Percentiles rank a stretch among this genome's conserved stretches.
phyloP scores from a whole-genome alignment of 1,140 invertebrate genomes.

The Nixonia krombeini region DNA sequence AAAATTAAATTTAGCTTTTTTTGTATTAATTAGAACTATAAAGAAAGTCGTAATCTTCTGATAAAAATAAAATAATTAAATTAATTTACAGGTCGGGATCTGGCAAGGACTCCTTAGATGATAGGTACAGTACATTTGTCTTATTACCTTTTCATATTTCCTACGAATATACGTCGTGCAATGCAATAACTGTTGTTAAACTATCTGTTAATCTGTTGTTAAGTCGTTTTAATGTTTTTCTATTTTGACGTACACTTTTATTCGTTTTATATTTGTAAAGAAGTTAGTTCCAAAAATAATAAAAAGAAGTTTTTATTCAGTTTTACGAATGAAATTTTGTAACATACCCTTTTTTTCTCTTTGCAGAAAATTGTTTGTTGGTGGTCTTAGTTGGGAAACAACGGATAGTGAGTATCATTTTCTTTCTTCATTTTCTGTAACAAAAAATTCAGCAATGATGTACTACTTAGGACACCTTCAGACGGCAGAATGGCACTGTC shows the following conservation, averaged over 20 bases:
- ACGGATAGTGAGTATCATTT: slow-evolving; percentile 96
- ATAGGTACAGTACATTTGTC: slow-evolving; percentile 66
- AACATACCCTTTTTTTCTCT: slow-evolving; percentile 70
- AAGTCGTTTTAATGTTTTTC: not conserved
- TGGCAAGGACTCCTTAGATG: slow-evolving; percentile 66
- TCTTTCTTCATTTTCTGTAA: slow-evolving; percentile 29
- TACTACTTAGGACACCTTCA: slow-evolving; percentile 61
- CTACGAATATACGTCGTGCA: no score
- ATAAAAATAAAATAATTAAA: slow-evolving; percentile 57
- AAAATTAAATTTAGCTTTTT: slow-evolving; percentile 4
- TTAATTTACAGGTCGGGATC: slow-evolving; percentile 67
- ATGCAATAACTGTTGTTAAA: not conserved
- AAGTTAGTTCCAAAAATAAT: no score
- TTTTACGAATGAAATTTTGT: no score
- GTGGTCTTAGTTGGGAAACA: slow-evolving; percentile 97
- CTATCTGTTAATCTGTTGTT: not conserved
- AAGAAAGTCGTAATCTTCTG: slow-evolving; percentile 5
- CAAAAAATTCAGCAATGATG: slow-evolving; percentile 50
- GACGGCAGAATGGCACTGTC: slow-evolving; percentile 59
- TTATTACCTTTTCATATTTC: no score
- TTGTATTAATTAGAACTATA: slow-evolving; percentile 4
- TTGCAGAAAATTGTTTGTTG: slow-evolving; percentile 98
- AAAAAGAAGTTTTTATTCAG: no score
- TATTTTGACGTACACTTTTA: no score
- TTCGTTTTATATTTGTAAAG: no score